A percentile compares a stretch with the other conserved stretches of the same genome.
Evolutionary conservation across 2,113 vertebrate species (phyloP).

Genomic region (Chaetura pelagica): DNA sequence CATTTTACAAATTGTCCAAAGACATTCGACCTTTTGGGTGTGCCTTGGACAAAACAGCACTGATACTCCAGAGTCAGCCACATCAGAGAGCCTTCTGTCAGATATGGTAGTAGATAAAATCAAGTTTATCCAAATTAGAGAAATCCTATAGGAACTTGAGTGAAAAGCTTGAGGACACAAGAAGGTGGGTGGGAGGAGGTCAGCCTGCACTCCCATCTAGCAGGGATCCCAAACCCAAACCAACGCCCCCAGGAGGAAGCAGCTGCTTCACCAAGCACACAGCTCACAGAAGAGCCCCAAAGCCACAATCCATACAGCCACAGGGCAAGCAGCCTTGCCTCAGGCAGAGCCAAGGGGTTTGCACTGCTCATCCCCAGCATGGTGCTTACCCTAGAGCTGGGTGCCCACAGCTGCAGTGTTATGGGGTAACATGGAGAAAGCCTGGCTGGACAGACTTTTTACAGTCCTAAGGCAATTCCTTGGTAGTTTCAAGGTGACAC

Average conservation of each 20-base stretch:
- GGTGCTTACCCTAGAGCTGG: fast-evolving
- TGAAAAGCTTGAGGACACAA: fast-evolving
- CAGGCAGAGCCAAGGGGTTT: neutral
- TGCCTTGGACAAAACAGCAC: neutral
- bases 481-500: neutral
- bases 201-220: neutral
- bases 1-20: neutral
- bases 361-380: neutral
- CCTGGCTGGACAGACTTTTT: neutral
- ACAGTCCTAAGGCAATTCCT: neutral
- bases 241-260: neutral
- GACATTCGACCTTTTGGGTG: neutral
- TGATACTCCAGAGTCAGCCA: neutral
- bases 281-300: fast-evolving
- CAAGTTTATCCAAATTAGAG: neutral
- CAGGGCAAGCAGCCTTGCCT: fast-evolving
- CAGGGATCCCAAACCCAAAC: neutral
- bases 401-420: neutral
- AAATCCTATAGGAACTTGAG: neutral
- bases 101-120: neutral
- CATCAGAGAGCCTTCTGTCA: neutral
- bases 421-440: neutral
- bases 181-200: neutral
- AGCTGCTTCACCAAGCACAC: neutral
- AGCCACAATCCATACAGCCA: fast-evolving